A percentile compares a stretch with the other conserved stretches of the same genome.
phyloP scores from a whole-genome alignment of 2,113 vertebrate species.

The Mohoua ochrocephala region DNA sequence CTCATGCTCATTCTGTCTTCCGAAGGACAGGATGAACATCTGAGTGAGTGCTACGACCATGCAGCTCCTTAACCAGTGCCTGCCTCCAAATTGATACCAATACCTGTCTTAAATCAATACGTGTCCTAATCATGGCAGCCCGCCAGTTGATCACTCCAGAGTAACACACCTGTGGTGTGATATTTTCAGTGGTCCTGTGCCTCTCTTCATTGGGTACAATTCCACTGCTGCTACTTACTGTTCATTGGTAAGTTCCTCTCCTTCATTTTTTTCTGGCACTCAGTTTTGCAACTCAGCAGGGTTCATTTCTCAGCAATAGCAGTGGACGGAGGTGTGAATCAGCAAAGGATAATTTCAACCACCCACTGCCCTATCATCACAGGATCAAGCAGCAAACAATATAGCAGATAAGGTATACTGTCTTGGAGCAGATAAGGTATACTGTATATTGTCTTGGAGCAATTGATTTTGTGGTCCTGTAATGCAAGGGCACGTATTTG shows the following conservation, averaged over 20 bases:
- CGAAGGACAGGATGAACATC: background rate
- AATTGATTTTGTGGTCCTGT: background rate
- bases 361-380: background rate
- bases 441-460: background rate
- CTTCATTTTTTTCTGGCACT: background rate
- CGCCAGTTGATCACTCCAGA: background rate
- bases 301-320: background rate
- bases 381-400: background rate
- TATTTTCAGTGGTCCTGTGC: background rate
- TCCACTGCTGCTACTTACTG: background rate
- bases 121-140: background rate
- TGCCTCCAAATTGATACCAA: background rate
- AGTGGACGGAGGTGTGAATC: background rate
- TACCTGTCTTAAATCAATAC: background rate
- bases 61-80: accelerated
- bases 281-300: background rate
- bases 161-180: background rate
- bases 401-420: background rate
- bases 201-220: background rate
- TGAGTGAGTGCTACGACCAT: background rate
- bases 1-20: background rate
- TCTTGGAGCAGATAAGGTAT: background rate
- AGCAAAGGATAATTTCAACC: accelerated
- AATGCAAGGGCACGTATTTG: background rate
- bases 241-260: background rate